These are phyloP conservation scores for Centropus bengalensis DNA, from an alignment of 2,113 vertebrate species.

Conservation along the genomic window DNA sequence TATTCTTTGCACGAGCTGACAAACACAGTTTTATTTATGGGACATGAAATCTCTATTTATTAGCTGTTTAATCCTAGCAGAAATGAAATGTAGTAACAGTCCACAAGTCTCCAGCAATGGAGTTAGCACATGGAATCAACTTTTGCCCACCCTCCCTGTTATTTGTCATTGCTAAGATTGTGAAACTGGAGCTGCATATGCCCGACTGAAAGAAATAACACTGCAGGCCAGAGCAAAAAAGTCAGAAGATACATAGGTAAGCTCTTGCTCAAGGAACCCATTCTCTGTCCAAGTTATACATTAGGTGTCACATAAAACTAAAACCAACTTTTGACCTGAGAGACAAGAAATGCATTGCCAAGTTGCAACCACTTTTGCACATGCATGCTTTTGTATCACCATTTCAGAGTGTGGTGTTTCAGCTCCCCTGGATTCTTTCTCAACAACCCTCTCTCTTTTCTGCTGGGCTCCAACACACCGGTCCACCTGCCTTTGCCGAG, in stretches of 20 bases:
- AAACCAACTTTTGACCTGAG: background rate
- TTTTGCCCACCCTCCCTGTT: background rate
- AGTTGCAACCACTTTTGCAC: background rate
- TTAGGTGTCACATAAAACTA: background rate
- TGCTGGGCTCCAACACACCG: background rate
- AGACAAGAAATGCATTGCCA: background rate
- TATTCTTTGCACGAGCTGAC: background rate
- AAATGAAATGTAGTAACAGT: background rate
- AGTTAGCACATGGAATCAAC: background rate
- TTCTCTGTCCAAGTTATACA: accelerated
- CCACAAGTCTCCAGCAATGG: background rate
- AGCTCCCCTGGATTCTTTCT: background rate
- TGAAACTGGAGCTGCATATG: background rate
- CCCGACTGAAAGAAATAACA: background rate
- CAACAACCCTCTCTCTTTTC: background rate
- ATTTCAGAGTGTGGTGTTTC: background rate
- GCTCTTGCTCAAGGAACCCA: background rate
- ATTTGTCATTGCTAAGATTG: background rate
- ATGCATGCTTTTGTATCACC: accelerated
- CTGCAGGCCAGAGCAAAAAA: background rate
- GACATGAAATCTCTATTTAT: background rate
- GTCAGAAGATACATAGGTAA: background rate
- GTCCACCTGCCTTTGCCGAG: background rate
- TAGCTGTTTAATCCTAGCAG: background rate
- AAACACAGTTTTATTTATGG: background rate